A percentile compares a stretch with the other conserved stretches of the same genome.
Evolutionary conservation across 1,140 invertebrate genomes (phyloP).

Genomic region (Metopolophium dirhodum): DNA sequence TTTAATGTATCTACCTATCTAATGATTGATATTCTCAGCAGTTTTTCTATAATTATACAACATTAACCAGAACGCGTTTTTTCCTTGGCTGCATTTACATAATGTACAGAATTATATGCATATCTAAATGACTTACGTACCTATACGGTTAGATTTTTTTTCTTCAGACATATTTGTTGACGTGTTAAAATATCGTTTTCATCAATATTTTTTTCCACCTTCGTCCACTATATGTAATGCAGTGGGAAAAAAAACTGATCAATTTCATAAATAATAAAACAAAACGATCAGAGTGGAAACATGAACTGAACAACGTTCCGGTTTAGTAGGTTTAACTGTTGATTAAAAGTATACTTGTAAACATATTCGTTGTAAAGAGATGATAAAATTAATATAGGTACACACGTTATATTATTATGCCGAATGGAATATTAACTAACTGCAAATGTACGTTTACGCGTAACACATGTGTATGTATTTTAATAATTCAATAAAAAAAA

Average conservation of each 20-base stretch:
- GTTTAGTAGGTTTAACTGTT: constrained; percentile 28
- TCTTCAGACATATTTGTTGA: background rate
- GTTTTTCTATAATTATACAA: constrained; percentile 26
- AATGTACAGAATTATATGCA: constrained; percentile 25
- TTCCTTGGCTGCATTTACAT: constrained; percentile 27
- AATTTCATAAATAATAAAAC: constrained; percentile 31
- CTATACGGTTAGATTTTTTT: constrained; percentile 15
- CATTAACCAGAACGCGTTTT: constrained; percentile 19
- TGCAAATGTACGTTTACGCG: background rate
- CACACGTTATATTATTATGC: background rate
- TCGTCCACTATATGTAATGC: background rate
- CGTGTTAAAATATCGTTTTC: constrained; percentile 44
- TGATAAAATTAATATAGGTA: constrained; percentile 23
- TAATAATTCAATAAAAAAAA: background rate
- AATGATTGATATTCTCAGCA: constrained; percentile 37
- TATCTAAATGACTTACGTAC: constrained; percentile 33
- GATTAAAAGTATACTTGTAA: constrained; percentile 40
- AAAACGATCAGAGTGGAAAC: constrained; percentile 38
- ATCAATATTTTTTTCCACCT: background rate
- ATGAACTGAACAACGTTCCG: constrained; percentile 20
- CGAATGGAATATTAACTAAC: background rate
- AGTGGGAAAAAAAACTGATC: background rate
- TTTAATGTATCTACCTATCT: background rate
- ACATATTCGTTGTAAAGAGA: constrained; percentile 18
- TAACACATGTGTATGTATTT: background rate